These are phyloP conservation scores for Drosophila atripex DNA, from an alignment of 2,888 invertebrate species.

Conservation along the genomic window DNA sequence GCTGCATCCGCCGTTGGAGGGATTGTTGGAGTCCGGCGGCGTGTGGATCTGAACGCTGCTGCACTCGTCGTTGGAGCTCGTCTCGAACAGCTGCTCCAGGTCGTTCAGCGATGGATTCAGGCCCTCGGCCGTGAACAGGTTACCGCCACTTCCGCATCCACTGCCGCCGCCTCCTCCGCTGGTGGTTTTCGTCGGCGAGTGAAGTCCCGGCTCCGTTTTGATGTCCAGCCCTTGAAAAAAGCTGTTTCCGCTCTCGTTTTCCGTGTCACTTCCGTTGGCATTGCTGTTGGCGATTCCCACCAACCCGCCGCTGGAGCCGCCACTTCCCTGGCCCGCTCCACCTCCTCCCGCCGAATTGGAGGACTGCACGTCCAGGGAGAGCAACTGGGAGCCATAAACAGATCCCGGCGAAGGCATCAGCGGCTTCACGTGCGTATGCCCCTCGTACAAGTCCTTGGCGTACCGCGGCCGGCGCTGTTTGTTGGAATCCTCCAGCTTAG, in stretches of 20 bases:
- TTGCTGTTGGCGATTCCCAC: conserved; percentile 72
- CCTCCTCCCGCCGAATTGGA: conserved; percentile 25
- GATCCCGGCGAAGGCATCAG: conserved; percentile 84
- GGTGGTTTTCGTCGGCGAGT: conserved; percentile 73
- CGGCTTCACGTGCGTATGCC: conserved; percentile 85
- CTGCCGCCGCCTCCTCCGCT: conserved; percentile 58
- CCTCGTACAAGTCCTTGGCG: conserved; percentile 86
- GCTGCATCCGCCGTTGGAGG: conserved; percentile 84
- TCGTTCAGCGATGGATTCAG: conserved; percentile 94
- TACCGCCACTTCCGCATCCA: conserved; percentile 75
- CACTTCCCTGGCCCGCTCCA: conserved; percentile 1
- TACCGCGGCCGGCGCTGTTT: conserved; percentile 83
- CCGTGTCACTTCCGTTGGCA: conserved; percentile 39
- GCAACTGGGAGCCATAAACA: conserved; percentile 74
- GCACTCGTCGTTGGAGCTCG: conserved; percentile 86
- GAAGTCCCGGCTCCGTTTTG: conserved; percentile 81
- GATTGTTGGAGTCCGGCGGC: conserved; percentile 94
- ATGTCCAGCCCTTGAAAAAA: conserved; percentile 76
- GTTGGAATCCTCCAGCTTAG: conserved; percentile 87
- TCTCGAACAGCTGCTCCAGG: conserved; percentile 95
- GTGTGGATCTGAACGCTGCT: conserved; percentile 90
- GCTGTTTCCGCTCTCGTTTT: conserved; percentile 45
- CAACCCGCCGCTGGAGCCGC: conserved; percentile 58
- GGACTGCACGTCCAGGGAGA: conserved; percentile 69
- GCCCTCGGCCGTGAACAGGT: conserved; percentile 94